phyloP scores from a whole-genome alignment of 2,888 invertebrate species.

The Cryptops parisi region DNA sequence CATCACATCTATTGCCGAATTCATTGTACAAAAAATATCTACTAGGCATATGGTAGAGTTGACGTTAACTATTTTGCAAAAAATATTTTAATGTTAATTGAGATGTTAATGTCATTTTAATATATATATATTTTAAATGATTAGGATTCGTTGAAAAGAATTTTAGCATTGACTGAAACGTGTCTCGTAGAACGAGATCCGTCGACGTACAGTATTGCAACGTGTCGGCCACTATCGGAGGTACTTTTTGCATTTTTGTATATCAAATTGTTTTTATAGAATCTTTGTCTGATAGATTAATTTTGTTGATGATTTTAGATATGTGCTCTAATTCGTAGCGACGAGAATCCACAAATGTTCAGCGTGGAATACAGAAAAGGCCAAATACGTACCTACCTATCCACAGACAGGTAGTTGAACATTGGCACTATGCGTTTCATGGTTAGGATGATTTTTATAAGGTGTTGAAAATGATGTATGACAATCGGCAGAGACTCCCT shows the following conservation, averaged over 20 bases:
- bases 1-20: constrained; percentile 92
- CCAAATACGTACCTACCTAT: constrained; percentile 68
- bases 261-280: too few relatives aligned
- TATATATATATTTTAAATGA: neutral
- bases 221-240: constrained; percentile 35
- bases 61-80: neutral
- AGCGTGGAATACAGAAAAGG: constrained; percentile 89
- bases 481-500: constrained; percentile 71
- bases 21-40: constrained; percentile 84
- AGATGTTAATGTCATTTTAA: neutral
- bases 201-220: constrained; percentile 71
- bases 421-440: too few relatives aligned
- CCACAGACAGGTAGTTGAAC: constrained; percentile 86
- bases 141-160: constrained; percentile 63
- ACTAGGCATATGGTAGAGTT: constrained; percentile 46
- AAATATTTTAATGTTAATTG: neutral
- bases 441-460: too few relatives aligned
- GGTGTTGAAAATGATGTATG: too few relatives aligned
- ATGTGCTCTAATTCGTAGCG: constrained; percentile 77
- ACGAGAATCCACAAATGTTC: constrained; percentile 84
- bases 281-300: neutral
- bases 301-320: constrained; percentile 59
- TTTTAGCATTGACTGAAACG: constrained; percentile 85
- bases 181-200: constrained; percentile 94
- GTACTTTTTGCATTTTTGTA: too few relatives aligned